Conservation (phyloP, 2,113 vertebrate species). For the Fulmarus glacialis region DNA sequence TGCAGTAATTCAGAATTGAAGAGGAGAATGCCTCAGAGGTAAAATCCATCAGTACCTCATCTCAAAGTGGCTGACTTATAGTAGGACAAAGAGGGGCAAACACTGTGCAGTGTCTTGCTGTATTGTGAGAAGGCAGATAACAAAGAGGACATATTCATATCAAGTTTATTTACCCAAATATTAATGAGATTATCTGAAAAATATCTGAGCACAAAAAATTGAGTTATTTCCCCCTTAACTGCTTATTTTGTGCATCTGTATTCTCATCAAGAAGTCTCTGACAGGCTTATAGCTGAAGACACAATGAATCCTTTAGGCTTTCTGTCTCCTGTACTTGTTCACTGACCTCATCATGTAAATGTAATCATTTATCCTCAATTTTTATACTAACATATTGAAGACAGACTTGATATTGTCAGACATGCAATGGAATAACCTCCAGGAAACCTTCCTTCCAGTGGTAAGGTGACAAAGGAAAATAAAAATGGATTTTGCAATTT, state of each 20-base stretch:
- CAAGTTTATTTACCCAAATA: not conserved
- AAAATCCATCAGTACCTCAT: not conserved
- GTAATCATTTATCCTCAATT: slow-evolving; percentile 66
- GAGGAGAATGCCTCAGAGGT: not conserved
- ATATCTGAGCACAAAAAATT: not conserved
- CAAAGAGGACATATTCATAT: not conserved
- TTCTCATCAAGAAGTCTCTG: not conserved
- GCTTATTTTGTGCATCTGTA: not conserved
- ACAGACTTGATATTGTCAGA: slow-evolving; percentile 26
- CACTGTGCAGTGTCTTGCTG: not conserved
- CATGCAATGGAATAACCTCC: not conserved
- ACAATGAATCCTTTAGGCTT: not conserved
- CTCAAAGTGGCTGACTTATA: not conserved
- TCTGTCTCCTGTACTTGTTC: slow-evolving; percentile 21
- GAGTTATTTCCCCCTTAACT: not conserved
- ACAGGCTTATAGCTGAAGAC: not conserved
- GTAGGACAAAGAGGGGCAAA: not conserved
- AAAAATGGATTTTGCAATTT: slow-evolving; percentile 24
- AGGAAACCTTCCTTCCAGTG: slow-evolving; percentile 20
- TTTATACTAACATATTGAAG: slow-evolving; percentile 22
- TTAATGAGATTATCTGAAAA: not conserved
- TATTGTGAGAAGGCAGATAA: not conserved
- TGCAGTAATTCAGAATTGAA: not conserved
- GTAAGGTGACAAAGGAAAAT: slow-evolving; percentile 20
- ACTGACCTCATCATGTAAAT: slow-evolving; percentile 61